Conservation (phyloP, 2,113 vertebrate species). For the Poecilia latipinna region DNA sequence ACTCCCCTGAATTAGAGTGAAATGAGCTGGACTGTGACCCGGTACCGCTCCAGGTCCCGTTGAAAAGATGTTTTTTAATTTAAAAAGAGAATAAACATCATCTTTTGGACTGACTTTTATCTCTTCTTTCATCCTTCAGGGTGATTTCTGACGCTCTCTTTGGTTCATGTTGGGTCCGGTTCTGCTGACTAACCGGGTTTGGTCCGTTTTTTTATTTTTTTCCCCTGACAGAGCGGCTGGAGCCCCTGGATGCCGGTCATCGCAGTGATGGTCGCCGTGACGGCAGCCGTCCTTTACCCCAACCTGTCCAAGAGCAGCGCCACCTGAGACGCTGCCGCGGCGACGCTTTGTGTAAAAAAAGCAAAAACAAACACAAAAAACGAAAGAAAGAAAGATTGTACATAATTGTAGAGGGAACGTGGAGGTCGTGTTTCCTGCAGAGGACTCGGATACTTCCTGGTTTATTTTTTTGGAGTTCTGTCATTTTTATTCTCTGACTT, state of each 20-base stretch:
- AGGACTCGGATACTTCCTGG: constrained; percentile 84
- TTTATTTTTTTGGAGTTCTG: constrained; percentile 56
- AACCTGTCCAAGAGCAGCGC: constrained; percentile 93
- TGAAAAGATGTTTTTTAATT: no score
- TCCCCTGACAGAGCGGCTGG: constrained; percentile 89
- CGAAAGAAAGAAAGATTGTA: constrained; percentile 86
- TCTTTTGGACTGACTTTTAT: constrained; percentile 25
- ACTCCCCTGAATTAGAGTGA: no score
- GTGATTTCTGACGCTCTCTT: neutral
- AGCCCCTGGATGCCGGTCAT: constrained; percentile 97
- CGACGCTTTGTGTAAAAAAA: constrained; percentile 90
- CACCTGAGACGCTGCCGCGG: constrained; percentile 80
- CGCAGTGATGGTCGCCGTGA: constrained; percentile 95
- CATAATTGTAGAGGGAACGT: constrained; percentile 95
- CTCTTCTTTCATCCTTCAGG: neutral
- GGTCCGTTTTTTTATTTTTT: neutral
- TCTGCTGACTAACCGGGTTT: constrained; percentile 8
- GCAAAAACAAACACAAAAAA: no score
- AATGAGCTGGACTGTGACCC: no score
- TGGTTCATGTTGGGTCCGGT: neutral
- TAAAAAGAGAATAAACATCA: neutral
- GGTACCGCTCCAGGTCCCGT: no score
- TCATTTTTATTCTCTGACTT: constrained; percentile 49
- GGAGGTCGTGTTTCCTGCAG: constrained; percentile 90
- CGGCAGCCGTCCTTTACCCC: constrained; percentile 94